A percentile compares a stretch with the other conserved stretches of the same genome.
Evolutionary conservation across 2,888 invertebrate species (phyloP).

Genomic region (Asteroscopus sphinx): DNA sequence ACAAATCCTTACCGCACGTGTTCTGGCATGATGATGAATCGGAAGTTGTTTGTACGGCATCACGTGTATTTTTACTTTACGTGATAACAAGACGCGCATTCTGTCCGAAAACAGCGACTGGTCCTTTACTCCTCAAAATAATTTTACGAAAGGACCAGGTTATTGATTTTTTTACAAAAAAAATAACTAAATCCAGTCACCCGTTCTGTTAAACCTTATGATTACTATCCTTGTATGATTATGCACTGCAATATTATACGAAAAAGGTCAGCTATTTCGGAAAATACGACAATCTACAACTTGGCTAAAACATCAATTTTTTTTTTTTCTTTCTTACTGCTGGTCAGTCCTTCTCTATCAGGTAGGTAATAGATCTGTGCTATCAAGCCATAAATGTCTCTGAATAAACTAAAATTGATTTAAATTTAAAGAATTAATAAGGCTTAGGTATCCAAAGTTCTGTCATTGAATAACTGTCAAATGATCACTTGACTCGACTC

Average conservation of each 20-base stretch:
- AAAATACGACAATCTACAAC: neutral
- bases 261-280: neutral
- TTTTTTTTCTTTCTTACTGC: too few relatives aligned
- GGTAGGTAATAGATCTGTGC: too few relatives aligned
- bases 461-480: too few relatives aligned
- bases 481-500: too few relatives aligned
- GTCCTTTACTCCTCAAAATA: neutral
- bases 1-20: constrained; percentile 2
- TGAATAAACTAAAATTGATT: too few relatives aligned
- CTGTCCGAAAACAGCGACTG: neutral
- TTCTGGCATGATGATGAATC: neutral
- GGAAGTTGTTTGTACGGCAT: neutral
- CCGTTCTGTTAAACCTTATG: neutral
- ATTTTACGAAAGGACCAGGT: neutral
- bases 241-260: neutral
- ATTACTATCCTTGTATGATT: neutral
- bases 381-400: too few relatives aligned
- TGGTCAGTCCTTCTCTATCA: too few relatives aligned
- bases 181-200: neutral
- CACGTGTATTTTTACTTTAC: neutral
- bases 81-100: neutral
- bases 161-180: neutral
- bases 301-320: too few relatives aligned
- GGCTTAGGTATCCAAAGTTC: too few relatives aligned
- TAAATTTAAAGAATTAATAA: too few relatives aligned